These are phyloP conservation scores for Syngnathus floridae DNA, from an alignment of 2,113 vertebrate species.

Conservation along the genomic window DNA sequence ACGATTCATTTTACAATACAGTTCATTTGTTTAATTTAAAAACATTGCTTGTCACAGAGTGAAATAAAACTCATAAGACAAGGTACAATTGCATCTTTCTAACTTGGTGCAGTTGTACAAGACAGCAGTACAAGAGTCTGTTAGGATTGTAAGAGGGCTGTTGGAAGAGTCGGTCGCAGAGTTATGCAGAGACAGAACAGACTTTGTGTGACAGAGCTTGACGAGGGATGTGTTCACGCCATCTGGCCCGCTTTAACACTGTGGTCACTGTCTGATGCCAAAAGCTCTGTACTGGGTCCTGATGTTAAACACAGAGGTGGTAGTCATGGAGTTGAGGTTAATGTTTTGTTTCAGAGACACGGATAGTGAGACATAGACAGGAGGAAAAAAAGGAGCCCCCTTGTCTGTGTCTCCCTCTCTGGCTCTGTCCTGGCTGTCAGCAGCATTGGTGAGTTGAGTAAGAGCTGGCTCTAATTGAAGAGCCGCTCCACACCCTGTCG, in stretches of 20 bases:
- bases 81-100: too few relatives aligned
- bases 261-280: conserved; percentile 60
- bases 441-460: conserved; percentile 47
- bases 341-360: conserved; percentile 65
- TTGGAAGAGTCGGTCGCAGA: not conserved
- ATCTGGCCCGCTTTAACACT: conserved; percentile 66
- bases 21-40: too few relatives aligned
- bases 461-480: conserved; percentile 74
- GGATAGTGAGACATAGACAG: conserved; percentile 20
- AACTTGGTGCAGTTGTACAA: not conserved
- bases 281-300: conserved; percentile 62
- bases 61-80: too few relatives aligned
- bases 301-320: conserved; percentile 66
- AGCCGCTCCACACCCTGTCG: conserved; percentile 74
- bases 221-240: conserved; percentile 63
- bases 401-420: conserved; percentile 34
- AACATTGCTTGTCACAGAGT: too few relatives aligned
- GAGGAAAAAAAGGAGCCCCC: conserved; percentile 13
- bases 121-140: not conserved
- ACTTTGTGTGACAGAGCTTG: conserved; percentile 59
- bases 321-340: conserved; percentile 67
- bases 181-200: conserved; percentile 52
- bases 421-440: conserved; percentile 59
- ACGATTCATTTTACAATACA: too few relatives aligned
- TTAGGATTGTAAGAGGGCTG: not conserved